phyloP scores from a whole-genome alignment of 2,888 invertebrate genomes.

The Caenorhabditis sp. region DNA sequence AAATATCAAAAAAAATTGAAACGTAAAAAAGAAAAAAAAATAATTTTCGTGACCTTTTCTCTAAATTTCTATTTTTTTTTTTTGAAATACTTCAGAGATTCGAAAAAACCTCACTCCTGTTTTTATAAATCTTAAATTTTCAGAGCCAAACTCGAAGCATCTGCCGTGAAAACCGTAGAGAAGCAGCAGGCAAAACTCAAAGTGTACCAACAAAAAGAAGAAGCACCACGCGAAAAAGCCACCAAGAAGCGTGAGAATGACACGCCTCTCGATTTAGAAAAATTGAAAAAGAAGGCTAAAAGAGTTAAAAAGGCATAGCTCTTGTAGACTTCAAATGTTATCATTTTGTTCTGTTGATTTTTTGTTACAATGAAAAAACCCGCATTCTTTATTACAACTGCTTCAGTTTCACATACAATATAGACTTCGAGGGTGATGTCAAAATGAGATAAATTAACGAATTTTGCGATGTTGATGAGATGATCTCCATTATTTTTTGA shows the following conservation, averaged over 20 bases:
- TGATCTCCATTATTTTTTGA: constrained; percentile 32
- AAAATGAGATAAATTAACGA: constrained; percentile 45
- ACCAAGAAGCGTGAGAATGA: constrained; percentile 42
- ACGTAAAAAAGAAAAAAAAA: too few species aligned
- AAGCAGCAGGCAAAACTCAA: constrained; percentile 48
- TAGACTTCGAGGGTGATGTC: constrained; percentile 18
- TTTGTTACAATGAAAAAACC: neutral
- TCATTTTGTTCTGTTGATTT: constrained; percentile 11
- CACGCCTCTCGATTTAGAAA: constrained; percentile 49
- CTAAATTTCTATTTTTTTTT: too few species aligned
- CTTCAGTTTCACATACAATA: constrained; percentile 10
- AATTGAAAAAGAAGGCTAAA: constrained; percentile 56
- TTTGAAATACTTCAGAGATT: too few species aligned
- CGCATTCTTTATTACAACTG: neutral
- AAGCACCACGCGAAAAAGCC: constrained; percentile 41
- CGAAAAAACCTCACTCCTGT: too few species aligned
- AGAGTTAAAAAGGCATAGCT: constrained; percentile 25
- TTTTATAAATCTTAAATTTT: too few species aligned
- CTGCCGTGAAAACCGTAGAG: constrained; percentile 38
- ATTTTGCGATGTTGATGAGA: constrained; percentile 39
- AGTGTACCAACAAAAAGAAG: constrained; percentile 45
- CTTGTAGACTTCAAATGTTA: constrained; percentile 6
- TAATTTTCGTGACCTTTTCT: too few species aligned
- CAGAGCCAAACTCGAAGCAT: constrained; percentile 41
- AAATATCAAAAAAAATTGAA: too few species aligned